Percentiles rank a stretch among this genome's conserved stretches.
phyloP scores from a whole-genome alignment of 1,140 invertebrate genomes.

The Holotrichia oblita region DNA sequence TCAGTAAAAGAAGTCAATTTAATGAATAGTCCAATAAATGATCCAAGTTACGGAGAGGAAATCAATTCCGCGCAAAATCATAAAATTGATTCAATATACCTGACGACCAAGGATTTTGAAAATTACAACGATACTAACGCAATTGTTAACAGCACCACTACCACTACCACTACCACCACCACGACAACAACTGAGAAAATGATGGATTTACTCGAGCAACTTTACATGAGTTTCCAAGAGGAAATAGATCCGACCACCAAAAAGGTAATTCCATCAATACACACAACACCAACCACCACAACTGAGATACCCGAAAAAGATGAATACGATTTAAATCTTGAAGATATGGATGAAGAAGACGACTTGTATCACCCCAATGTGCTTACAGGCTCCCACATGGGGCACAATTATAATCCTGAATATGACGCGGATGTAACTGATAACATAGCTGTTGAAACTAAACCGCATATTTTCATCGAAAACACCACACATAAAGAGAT shows the following conservation, averaged over 20 bases:
- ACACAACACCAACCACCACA: conserved; percentile 38
- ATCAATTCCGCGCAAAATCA: conserved; percentile 39
- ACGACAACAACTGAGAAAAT: conserved; percentile 55
- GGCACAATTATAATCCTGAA: conserved; percentile 52
- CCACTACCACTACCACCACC: no score
- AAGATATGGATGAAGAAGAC: conserved; percentile 2
- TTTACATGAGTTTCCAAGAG: conserved; percentile 58
- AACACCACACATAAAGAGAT: not conserved
- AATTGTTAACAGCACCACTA: conserved; percentile 30
- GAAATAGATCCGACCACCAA: conserved; percentile 50
- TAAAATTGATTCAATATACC: conserved; percentile 46
- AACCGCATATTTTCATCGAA: conserved; percentile 38
- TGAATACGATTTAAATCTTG: conserved; percentile 30
- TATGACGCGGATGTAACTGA: conserved; percentile 47
- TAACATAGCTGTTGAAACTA: conserved; percentile 53
- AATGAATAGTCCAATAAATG: conserved; percentile 54
- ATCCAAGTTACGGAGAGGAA: conserved; percentile 56
- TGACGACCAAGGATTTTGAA: conserved; percentile 46
- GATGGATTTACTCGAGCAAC: conserved; percentile 58
- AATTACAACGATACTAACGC: conserved; percentile 39
- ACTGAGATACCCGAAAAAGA: not conserved
- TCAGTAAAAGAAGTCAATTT: conserved; percentile 50
- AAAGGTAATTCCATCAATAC: not conserved
- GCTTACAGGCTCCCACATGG: conserved; percentile 51
- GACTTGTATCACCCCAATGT: conserved; percentile 44